Conservation (phyloP, 2,113 vertebrate genomes). For the Lycaon pictus region DNA sequence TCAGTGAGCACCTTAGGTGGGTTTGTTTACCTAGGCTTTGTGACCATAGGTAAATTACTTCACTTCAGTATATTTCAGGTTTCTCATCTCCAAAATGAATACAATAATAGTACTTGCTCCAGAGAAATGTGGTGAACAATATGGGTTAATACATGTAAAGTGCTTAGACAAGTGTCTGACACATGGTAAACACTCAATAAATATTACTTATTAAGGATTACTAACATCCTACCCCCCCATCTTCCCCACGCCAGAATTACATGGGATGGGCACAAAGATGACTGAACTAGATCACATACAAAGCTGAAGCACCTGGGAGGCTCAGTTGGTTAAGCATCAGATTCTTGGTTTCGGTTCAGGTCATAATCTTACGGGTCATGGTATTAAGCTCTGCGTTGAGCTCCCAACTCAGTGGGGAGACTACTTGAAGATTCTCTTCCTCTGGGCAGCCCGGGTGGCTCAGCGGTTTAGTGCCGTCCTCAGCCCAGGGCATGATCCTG, state of each 20-base stretch:
- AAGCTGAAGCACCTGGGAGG: not conserved
- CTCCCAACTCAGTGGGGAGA: no score
- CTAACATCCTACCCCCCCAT: not conserved
- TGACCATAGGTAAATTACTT: not conserved
- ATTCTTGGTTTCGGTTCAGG: not conserved
- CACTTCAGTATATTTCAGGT: not conserved
- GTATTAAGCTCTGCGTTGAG: not conserved
- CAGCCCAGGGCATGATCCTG: no score
- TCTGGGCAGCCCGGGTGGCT: no score
- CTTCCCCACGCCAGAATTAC: not conserved
- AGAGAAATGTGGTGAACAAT: not conserved
- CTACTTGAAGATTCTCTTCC: not conserved
- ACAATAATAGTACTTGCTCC: not conserved
- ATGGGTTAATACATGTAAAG: not conserved
- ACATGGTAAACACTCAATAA: not conserved
- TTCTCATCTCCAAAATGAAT: constrained; percentile 4
- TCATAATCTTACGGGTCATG: not conserved
- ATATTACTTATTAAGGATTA: not conserved
- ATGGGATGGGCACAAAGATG: not conserved
- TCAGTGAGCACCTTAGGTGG: not conserved
- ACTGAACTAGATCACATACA: not conserved
- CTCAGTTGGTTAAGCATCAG: not conserved
- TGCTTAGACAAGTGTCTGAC: not conserved
- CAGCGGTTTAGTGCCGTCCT: no score
- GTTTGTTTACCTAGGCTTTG: not conserved